phyloP scores from a whole-genome alignment of 2,113 vertebrate genomes.

The Trachemys scripta region DNA sequence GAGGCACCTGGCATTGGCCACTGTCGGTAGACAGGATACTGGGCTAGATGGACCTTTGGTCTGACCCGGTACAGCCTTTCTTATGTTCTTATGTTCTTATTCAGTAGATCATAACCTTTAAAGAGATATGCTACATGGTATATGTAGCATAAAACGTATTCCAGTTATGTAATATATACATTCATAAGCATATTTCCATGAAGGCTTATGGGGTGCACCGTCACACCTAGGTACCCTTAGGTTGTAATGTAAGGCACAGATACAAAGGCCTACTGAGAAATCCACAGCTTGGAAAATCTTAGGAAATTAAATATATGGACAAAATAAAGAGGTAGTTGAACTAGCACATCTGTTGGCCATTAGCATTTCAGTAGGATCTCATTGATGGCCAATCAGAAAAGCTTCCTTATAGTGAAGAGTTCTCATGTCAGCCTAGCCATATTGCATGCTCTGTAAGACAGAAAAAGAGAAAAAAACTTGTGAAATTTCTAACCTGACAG shows the following conservation, averaged over 20 bases:
- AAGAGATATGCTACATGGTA: too few species aligned
- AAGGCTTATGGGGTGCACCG: too few species aligned
- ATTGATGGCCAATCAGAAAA: neutral
- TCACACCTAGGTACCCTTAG: neutral
- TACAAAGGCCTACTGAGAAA: neutral
- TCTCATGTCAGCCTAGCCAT: neutral
- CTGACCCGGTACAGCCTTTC: too few species aligned
- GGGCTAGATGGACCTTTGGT: too few species aligned
- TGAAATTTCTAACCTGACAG: neutral
- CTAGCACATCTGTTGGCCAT: neutral
- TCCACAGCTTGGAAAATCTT: neutral
- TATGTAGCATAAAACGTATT: too few species aligned
- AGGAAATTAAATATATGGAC: neutral
- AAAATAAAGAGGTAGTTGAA: neutral
- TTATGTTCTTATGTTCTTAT: too few species aligned
- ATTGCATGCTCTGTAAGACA: neutral
- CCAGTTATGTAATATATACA: too few species aligned
- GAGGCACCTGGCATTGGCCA: too few species aligned
- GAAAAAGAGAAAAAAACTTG: neutral
- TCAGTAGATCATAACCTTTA: too few species aligned
- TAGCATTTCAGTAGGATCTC: conserved; percentile 24
- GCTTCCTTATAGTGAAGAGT: neutral
- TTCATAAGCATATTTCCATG: too few species aligned
- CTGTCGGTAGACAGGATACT: too few species aligned
- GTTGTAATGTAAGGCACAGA: neutral